phyloP scores from a whole-genome alignment of 1,140 invertebrate genomes.

The Lepidurus arcticus region DNA sequence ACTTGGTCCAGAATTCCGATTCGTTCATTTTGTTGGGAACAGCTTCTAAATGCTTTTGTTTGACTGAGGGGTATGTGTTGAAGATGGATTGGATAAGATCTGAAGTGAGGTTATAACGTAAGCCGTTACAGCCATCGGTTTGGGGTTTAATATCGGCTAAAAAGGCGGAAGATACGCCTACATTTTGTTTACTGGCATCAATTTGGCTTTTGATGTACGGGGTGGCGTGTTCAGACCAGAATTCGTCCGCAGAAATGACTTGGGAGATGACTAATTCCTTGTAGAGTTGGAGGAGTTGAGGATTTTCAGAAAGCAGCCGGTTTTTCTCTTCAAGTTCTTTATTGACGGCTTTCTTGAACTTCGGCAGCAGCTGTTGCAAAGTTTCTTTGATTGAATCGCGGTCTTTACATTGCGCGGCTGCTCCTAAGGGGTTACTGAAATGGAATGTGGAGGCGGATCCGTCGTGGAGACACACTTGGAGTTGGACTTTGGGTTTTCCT shows the following conservation, averaged over 20 bases:
- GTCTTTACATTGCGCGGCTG: conserved; percentile 76
- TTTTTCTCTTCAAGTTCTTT: conserved; percentile 88
- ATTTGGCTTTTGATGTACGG: conserved; percentile 57
- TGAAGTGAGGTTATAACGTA: conserved; percentile 94
- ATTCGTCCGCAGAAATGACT: conserved; percentile 90
- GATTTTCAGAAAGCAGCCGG: conserved; percentile 72
- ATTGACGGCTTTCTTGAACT: conserved; percentile 90
- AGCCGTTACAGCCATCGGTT: conserved; percentile 92
- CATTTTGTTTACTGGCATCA: conserved; percentile 69
- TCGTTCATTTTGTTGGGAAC: conserved; percentile 94
- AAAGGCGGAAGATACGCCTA: conserved; percentile 83
- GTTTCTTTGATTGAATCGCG: conserved; percentile 90
- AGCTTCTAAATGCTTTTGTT: conserved; percentile 92
- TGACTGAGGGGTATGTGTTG: conserved; percentile 97
- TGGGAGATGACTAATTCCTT: conserved; percentile 89
- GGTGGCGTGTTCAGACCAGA: conserved; percentile 83
- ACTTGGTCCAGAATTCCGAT: conserved; percentile 97
- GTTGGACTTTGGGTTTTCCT: conserved; percentile 94
- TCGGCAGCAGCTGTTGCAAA: conserved; percentile 84
- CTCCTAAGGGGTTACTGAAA: conserved; percentile 82
- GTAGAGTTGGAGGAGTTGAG: conserved; percentile 74
- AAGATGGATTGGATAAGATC: conserved; percentile 98
- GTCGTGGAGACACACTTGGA: conserved; percentile 95
- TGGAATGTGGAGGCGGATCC: conserved; percentile 94
- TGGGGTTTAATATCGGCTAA: conserved; percentile 92